These are phyloP conservation scores for Cephonodes hylas DNA, from an alignment of 2,888 invertebrate genomes.

Conservation along the genomic window DNA sequence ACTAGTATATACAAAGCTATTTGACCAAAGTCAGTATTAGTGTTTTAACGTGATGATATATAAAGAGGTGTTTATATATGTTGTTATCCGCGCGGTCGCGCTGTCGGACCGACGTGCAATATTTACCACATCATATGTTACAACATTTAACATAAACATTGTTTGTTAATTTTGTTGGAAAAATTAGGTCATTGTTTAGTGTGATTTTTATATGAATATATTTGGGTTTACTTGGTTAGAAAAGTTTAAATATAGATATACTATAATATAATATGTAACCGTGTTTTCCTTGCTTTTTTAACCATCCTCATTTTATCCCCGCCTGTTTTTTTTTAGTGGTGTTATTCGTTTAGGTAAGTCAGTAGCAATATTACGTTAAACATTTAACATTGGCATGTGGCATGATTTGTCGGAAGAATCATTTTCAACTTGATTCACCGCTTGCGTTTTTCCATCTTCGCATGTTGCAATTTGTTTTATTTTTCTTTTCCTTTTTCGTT, in stretches of 20 bases:
- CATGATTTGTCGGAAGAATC: conserved; percentile 45
- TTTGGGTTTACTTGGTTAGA: conserved; percentile 80
- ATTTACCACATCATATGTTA: conserved; percentile 63
- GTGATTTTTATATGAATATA: conserved; percentile 82
- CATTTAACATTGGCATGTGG: conserved; percentile 57
- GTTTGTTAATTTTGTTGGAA: conserved; percentile 79
- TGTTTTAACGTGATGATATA: conserved; percentile 67
- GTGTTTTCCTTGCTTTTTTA: conserved; percentile 51
- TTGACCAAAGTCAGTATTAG: conserved; percentile 82
- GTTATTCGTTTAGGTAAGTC: conserved; percentile 11
- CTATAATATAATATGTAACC: conserved; percentile 48
- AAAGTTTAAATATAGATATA: conserved; percentile 77
- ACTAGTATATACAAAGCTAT: conserved; percentile 80
- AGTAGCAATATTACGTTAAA: conserved; percentile 22
- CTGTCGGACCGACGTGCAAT: conserved; percentile 36
- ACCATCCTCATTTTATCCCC: conserved; percentile 19
- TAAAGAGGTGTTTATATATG: conserved; percentile 53
- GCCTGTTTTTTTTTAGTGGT: conserved; percentile 14
- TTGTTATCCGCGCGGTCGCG: conserved; percentile 51
- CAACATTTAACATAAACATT: conserved; percentile 66
- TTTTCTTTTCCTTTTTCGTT: conserved; percentile 66
- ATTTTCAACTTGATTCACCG: conserved; percentile 36
- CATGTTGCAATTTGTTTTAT: conserved; percentile 46
- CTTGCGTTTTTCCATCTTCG: conserved; percentile 55
- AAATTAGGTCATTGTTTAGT: conserved; percentile 70